Evolutionary conservation across 2,113 vertebrate species (phyloP).

Genomic region (Electrona antarctica): DNA sequence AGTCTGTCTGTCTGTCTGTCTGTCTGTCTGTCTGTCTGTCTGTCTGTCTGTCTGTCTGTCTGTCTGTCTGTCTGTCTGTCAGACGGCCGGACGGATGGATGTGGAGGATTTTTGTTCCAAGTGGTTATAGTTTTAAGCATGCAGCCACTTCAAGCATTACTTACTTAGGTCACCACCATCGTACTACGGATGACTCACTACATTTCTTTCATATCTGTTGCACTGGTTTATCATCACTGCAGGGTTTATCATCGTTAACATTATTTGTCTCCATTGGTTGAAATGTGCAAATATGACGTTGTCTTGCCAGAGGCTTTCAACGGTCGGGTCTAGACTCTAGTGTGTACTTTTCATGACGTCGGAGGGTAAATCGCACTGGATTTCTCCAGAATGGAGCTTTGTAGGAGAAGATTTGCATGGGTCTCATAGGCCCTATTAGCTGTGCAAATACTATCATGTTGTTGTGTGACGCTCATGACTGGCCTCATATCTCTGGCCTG

Average conservation of each 20-base stretch:
- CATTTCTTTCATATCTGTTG: background rate
- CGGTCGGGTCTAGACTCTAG: conserved; percentile 18
- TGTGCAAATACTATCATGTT: conserved; percentile 57
- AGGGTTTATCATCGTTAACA: conserved; percentile 23
- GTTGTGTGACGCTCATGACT: conserved; percentile 52
- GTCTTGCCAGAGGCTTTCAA: conserved; percentile 49
- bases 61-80: no score
- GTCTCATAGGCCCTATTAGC: conserved; percentile 22
- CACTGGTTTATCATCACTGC: no score
- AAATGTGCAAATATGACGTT: conserved; percentile 60
- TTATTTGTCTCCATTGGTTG: conserved; percentile 50
- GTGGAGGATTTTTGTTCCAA: background rate
- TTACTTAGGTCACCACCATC: conserved; percentile 12
- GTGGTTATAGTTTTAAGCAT: no score
- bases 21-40: no score
- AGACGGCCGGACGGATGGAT: background rate
- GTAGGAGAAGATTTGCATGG: conserved; percentile 39
- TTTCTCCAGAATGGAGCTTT: conserved; percentile 13
- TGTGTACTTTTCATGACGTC: conserved; percentile 36
- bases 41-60: no score
- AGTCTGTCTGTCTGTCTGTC: background rate
- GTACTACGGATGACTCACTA: conserved; percentile 22
- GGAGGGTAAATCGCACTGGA: conserved; percentile 19
- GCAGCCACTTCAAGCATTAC: no score
- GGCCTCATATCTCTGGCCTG: conserved; percentile 31